These are phyloP conservation scores for Bubo blakistoni DNA, from an alignment of 2,113 vertebrate genomes.

Conservation along the genomic window DNA sequence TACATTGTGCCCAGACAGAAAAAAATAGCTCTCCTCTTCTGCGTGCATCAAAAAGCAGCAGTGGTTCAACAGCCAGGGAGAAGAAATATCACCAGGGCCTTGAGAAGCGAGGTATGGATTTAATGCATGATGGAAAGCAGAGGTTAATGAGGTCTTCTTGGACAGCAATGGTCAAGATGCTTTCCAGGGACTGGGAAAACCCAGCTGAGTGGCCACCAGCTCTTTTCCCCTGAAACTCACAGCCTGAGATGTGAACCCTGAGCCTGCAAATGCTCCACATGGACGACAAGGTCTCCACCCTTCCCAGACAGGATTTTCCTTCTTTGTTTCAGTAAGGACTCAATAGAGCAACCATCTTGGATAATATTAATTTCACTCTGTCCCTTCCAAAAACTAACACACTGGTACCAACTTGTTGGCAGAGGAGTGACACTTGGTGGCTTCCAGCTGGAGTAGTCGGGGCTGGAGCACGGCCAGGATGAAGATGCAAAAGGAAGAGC, in stretches of 20 bases:
- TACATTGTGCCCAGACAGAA: not conserved
- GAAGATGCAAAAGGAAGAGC: not conserved
- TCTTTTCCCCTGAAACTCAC: not conserved
- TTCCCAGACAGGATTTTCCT: not conserved
- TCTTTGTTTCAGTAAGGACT: not conserved
- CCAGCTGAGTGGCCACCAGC: not conserved
- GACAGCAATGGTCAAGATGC: not conserved
- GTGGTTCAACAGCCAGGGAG: not conserved
- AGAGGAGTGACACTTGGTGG: not conserved
- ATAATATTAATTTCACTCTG: not conserved
- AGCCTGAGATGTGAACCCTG: not conserved
- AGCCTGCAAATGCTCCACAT: too few relatives aligned
- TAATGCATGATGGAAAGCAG: not conserved
- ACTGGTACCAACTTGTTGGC: not conserved
- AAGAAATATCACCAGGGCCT: not conserved
- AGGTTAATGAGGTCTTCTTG: not conserved
- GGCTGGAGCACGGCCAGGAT: not conserved
- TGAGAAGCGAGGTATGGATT: not conserved
- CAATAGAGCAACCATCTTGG: not conserved
- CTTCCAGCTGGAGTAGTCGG: not conserved
- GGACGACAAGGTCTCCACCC: not conserved
- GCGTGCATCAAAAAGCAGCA: not conserved
- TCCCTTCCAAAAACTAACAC: not conserved
- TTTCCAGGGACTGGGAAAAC: not conserved
- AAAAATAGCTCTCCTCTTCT: not conserved